phyloP scores from a whole-genome alignment of 2,113 vertebrate species.

The Stomatorhinus ivindoensis region DNA sequence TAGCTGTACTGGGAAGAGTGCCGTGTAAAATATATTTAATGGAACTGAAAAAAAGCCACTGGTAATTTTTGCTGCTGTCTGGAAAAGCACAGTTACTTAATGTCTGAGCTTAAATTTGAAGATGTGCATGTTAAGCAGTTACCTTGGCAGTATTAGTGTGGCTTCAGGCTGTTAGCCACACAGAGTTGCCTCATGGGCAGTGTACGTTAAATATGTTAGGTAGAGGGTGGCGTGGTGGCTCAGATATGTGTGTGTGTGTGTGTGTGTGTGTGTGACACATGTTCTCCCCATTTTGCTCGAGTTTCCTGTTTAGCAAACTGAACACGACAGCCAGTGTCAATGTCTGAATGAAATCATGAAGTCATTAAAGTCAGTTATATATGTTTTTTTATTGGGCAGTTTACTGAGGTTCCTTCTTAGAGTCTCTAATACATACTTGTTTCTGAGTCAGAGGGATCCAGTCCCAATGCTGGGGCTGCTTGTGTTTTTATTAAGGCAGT shows the following conservation, averaged over 20 bases:
- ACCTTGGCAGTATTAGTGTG: background rate
- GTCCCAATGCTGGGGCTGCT: background rate
- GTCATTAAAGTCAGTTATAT: background rate
- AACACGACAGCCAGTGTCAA: background rate
- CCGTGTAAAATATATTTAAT: background rate
- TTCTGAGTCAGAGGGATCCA: background rate
- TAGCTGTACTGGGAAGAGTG: background rate
- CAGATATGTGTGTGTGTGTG: background rate
- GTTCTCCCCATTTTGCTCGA: background rate
- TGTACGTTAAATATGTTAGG: background rate
- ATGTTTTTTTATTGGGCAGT: background rate
- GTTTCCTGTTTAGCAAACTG: background rate
- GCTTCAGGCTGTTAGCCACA: background rate
- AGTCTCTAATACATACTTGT: background rate
- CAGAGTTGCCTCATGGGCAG: background rate
- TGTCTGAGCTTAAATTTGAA: background rate
- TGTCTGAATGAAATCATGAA: background rate
- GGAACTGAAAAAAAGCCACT: background rate
- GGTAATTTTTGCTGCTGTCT: background rate
- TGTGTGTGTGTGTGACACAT: background rate
- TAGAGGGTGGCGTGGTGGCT: background rate
- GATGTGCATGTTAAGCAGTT: background rate
- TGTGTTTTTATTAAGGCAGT: background rate
- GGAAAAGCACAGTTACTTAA: background rate
- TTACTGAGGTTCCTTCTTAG: background rate